Evolutionary conservation across 2,888 invertebrate species (phyloP).

Genomic region (Cheilosia vernalis): DNA sequence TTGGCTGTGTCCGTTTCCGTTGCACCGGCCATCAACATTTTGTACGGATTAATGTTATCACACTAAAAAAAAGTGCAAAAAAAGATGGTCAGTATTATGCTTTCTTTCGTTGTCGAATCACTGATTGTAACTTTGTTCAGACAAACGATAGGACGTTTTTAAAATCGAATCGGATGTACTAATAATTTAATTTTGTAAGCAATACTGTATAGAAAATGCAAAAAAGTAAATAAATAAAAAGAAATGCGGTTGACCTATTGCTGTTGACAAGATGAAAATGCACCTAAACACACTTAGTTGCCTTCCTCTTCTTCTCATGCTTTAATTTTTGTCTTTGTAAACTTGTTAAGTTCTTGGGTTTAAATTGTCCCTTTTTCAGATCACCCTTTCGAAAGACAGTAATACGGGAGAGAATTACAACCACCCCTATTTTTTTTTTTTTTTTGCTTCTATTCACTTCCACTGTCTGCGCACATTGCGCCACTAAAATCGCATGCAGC

Average conservation of each 20-base stretch:
- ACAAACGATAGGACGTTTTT: no score
- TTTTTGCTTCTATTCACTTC: background rate
- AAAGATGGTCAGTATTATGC: background rate
- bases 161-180: no score
- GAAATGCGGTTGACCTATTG: no score
- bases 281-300: background rate
- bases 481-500: constrained; percentile 3
- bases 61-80: constrained; percentile 32
- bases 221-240: background rate
- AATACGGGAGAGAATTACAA: background rate
- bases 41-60: constrained; percentile 75
- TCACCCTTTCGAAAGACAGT: background rate
- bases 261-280: background rate
- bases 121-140: no score
- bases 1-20: constrained; percentile 81
- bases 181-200: background rate
- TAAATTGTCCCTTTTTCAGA: background rate
- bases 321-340: background rate
- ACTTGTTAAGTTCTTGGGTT: background rate
- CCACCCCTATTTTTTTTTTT: constrained; percentile 1
- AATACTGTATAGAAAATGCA: background rate
- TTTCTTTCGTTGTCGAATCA: no score
- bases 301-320: background rate
- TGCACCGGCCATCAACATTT: constrained; percentile 85
- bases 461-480: constrained; percentile 5